Evolutionary conservation across 2,797 vertebrate species (phyloP).

Genomic region (Poliocrania exsul): DNA sequence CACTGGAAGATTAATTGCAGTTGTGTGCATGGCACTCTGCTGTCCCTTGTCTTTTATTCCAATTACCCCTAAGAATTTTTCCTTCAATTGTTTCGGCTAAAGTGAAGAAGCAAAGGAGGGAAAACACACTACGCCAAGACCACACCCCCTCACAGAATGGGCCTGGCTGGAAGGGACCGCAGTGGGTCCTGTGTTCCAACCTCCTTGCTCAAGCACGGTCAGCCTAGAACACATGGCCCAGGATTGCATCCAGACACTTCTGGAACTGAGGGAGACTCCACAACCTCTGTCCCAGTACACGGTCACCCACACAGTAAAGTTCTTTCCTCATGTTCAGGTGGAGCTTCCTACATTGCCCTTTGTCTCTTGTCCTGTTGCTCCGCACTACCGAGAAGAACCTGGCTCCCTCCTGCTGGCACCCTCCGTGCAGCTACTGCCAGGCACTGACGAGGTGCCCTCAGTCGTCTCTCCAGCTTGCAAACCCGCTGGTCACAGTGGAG

Average conservation of each 20-base stretch:
- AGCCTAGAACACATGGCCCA: background rate
- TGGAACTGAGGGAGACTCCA: background rate
- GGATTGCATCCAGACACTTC: background rate
- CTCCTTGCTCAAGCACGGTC: background rate
- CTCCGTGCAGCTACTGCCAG: background rate
- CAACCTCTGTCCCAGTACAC: background rate
- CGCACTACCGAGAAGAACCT: background rate
- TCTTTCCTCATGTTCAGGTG: background rate
- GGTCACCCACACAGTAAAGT: background rate
- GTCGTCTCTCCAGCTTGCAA: too few relatives aligned
- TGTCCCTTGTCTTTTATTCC: background rate
- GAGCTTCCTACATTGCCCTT: background rate
- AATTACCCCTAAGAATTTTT: fast-evolving
- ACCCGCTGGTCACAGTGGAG: fast-evolving
- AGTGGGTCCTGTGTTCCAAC: background rate
- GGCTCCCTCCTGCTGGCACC: background rate
- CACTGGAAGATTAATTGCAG: fast-evolving
- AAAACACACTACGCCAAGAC: background rate
- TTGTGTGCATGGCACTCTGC: fast-evolving
- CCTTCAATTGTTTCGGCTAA: background rate
- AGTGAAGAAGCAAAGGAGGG: background rate
- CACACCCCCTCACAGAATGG: background rate
- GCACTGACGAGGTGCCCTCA: background rate
- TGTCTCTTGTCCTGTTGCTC: fast-evolving
- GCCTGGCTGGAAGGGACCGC: background rate